Conservation (phyloP, 2,113 vertebrate genomes). For the Paradoxurus hermaphroditus region DNA sequence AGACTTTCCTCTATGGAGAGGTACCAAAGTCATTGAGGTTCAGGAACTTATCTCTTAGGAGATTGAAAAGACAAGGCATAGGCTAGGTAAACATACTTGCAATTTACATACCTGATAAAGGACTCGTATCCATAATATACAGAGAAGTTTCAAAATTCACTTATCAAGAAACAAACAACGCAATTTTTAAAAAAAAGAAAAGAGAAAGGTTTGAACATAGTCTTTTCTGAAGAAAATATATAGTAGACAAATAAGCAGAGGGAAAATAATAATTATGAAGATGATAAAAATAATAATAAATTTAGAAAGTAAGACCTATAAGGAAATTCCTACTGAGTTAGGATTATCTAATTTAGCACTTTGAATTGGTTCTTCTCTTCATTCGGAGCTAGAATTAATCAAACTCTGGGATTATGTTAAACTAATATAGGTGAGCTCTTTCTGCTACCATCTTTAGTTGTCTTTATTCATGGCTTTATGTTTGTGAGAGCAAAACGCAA, state of each 20-base stretch:
- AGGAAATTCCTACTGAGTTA: not conserved
- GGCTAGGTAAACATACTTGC: not conserved
- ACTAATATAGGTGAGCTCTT: not conserved
- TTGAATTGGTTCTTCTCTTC: not conserved
- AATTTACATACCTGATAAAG: not conserved
- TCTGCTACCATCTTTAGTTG: not conserved
- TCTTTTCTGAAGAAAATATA: not conserved
- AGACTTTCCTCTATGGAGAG: not conserved
- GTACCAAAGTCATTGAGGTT: not conserved
- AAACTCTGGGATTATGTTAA: not conserved
- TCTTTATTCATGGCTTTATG: slow-evolving; percentile 41
- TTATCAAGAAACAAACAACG: not conserved
- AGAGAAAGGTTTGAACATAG: not conserved
- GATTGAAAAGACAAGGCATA: not conserved
- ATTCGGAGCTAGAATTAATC: not conserved
- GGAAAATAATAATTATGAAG: not conserved
- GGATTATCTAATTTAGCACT: not conserved
- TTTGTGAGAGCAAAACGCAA: slow-evolving; percentile 30
- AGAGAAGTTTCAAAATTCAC: not conserved
- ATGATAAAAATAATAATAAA: not conserved
- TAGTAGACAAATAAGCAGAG: not conserved
- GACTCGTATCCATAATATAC: not conserved
- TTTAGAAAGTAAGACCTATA: not conserved
- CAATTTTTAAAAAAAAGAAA: not conserved
- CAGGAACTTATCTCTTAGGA: not conserved